Evolutionary conservation across 1,140 invertebrate genomes (phyloP).

Genomic region (Brachionus plicatilis): DNA sequence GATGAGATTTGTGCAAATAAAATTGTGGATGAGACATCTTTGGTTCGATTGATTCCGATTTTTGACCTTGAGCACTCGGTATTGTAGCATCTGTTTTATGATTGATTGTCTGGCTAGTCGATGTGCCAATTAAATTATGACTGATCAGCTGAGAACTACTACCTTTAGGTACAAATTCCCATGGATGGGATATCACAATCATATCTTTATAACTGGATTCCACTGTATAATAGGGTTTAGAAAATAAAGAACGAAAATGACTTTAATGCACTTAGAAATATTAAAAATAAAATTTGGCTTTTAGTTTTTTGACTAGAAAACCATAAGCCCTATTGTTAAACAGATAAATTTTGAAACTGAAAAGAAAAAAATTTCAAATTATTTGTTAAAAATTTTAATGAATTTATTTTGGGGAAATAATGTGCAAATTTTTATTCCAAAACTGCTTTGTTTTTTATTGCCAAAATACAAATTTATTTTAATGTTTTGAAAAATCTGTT

Average conservation of each 20-base stretch:
- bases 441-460: not conserved
- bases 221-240: slow-evolving; percentile 33
- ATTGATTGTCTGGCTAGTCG: not conserved
- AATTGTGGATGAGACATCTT: slow-evolving; percentile 12
- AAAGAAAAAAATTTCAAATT: not conserved
- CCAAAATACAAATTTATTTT: too few relatives aligned
- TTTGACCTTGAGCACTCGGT: not conserved
- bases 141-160: slow-evolving; percentile 17
- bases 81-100: not conserved
- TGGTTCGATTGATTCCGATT: not conserved
- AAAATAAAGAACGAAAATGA: not conserved
- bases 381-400: not conserved
- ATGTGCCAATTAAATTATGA: not conserved
- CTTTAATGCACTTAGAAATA: not conserved
- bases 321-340: not conserved
- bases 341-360: not conserved
- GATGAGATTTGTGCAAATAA: slow-evolving; percentile 19
- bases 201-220: slow-evolving; percentile 36
- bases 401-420: not conserved
- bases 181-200: slow-evolving; percentile 40
- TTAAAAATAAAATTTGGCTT: not conserved
- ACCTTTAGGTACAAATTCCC: slow-evolving; percentile 40
- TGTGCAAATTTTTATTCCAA: not conserved
- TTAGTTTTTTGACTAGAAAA: not conserved
- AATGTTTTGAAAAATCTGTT: too few relatives aligned